phyloP scores from a whole-genome alignment of 2,888 invertebrate genomes.

The Stictocephala bisonia region DNA sequence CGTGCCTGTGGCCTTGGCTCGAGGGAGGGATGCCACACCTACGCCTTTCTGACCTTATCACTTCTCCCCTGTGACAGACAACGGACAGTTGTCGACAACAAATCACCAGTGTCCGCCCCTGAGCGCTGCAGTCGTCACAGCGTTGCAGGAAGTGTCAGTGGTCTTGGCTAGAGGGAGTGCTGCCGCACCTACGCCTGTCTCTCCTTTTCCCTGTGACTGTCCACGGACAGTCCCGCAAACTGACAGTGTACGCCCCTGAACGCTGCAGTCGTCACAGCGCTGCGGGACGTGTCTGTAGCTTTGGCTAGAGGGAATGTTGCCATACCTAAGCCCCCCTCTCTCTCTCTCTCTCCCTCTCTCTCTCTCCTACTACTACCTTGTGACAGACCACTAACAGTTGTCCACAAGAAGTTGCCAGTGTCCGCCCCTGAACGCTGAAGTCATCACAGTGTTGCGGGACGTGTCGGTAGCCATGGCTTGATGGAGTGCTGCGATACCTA shows the following conservation, averaged over 20 bases:
- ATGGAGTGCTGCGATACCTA: constrained; percentile 1
- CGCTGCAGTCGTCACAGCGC: too few relatives aligned
- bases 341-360: constrained; percentile 10
- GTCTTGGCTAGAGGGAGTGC: constrained; percentile 27
- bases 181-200: neutral
- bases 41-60: neutral
- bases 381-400: too few relatives aligned
- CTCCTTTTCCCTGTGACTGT: too few relatives aligned
- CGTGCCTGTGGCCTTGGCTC: too few relatives aligned
- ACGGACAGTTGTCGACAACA: too few relatives aligned
- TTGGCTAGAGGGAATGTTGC: too few relatives aligned
- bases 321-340: neutral
- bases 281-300: too few relatives aligned
- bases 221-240: too few relatives aligned
- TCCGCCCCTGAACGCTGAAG: neutral
- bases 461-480: constrained; percentile 14
- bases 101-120: too few relatives aligned
- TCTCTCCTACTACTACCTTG: constrained; percentile 2
- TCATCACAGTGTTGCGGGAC: neutral
- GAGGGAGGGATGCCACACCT: constrained; percentile 9
- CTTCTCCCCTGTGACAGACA: too few relatives aligned
- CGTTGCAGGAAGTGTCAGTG: constrained; percentile 11
- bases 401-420: too few relatives aligned
- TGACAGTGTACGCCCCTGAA: too few relatives aligned
- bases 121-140: neutral